Base-by-base conservation (phyloP, 2,113 vertebrate species). In the Smithornis capensis region DNA sequence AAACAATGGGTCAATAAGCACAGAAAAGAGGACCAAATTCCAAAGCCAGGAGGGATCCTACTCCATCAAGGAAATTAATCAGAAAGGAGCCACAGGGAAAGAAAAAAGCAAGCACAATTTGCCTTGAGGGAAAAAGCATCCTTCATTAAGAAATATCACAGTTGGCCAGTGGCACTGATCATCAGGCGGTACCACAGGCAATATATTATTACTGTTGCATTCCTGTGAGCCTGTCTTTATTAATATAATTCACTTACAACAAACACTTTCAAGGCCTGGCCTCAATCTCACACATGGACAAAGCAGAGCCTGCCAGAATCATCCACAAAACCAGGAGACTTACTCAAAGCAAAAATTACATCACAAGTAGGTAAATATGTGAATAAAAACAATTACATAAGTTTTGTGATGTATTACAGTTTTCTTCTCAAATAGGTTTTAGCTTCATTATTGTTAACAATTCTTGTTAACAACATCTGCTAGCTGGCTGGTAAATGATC, bases 101-200 rank as follows among this genome's bases (percentile, higher is more conserved):
- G n/a, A 38, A 89, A 88, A 94, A 86, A n/a, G 35, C 29, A 80
- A 94, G 83, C 8, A 76, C 83, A 80, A 92, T 88, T 57, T 83
- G 55, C 47, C 60, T 56, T 62, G 23, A 92, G 57, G 63, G 50
- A 42, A 90, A 93, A 94, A 73, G 44, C 47, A 77, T 70, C 83
- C 40, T 82, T 97, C 90, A 94, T 93, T 83, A 93, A 90, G 87
- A 96, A 97, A 92, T 91, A 93, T 60, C 78, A 78, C 81, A 83
- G 73, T n/a, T 92, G 92, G 62, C 55, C 86, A 94, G 83, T 6
- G 0, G 71, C 83, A 86, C 57, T 89, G 74, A 93, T 74, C 76
- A 92, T 81, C 92, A 95, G 75, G 73, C 17, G 1, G 69, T 69
- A 94, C 83, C 89, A 89, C 84, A 80, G 33, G 90, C 90, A 96